These are phyloP conservation scores for Eptatretus atami DNA, from an alignment of 2,797 vertebrate genomes.

Conservation along the genomic window DNA sequence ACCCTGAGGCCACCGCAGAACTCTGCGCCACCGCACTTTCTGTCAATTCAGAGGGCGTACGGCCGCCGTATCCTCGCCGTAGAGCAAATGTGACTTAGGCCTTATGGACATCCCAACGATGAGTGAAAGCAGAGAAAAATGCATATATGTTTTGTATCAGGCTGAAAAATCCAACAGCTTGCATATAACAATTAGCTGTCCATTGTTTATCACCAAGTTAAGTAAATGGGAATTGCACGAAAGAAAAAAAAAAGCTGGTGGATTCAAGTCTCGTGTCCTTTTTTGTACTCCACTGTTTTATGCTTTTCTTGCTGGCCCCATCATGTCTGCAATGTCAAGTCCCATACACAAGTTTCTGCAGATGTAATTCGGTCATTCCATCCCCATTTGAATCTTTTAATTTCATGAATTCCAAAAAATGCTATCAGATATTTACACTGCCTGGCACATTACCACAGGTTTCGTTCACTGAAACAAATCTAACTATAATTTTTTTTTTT, in stretches of 20 bases:
- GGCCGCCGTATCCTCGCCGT: too few species aligned
- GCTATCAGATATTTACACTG: constrained; percentile 1
- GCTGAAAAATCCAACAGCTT: constrained; percentile 3
- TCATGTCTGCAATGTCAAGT: constrained; percentile 4
- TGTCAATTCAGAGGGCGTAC: too few species aligned
- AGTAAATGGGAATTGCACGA: constrained; percentile 7
- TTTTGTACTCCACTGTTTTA: constrained; percentile 7
- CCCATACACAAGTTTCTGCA: not conserved
- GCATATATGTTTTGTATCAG: constrained; percentile 4
- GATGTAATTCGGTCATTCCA: constrained; percentile 2
- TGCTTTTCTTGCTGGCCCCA: constrained; percentile 6
- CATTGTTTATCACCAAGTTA: constrained; percentile 1
- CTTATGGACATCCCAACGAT: constrained; percentile 3
- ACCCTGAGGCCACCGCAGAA: too few species aligned
- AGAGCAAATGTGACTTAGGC: too few species aligned
- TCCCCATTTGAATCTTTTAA: not conserved
- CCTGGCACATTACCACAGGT: not conserved
- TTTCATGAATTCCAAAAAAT: constrained; percentile 3
- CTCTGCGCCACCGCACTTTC: too few species aligned
- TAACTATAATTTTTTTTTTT: not conserved
- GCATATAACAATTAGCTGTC: not conserved
- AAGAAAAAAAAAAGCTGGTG: not conserved
- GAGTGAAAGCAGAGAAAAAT: not conserved
- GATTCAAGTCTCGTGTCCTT: constrained; percentile 5
- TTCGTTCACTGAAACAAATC: not conserved